These are phyloP conservation scores for Apostichopus leukothele DNA, from an alignment of 53 echinoderm and acorn worm genomes.

Conservation along the genomic window DNA sequence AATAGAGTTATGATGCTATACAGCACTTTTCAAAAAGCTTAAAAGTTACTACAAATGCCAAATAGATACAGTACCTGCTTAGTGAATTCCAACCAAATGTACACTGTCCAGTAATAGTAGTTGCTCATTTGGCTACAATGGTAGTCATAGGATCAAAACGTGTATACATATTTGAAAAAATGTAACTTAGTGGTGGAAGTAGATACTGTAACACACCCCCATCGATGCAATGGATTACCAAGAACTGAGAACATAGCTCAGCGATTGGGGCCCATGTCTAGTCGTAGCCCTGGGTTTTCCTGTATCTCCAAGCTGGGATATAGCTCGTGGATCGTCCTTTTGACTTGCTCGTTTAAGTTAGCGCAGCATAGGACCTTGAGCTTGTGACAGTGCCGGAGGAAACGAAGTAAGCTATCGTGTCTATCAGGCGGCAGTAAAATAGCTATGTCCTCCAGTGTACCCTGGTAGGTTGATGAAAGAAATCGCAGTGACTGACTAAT, in stretches of 20 bases:
- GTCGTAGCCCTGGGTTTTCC: slow-evolving; percentile 37
- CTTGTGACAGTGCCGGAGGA: slow-evolving; percentile 41
- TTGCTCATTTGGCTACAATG: no score
- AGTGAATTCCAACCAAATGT: no score
- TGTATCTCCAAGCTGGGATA: slow-evolving; percentile 43
- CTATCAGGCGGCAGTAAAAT: slow-evolving; percentile 35
- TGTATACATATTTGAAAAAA: no score
- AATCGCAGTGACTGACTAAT: slow-evolving; percentile 40
- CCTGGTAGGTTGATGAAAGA: slow-evolving; percentile 39
- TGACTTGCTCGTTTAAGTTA: slow-evolving; percentile 30
- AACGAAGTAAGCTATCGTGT: slow-evolving; percentile 30
- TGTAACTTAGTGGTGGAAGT: neutral
- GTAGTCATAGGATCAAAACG: no score
- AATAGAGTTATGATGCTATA: no score
- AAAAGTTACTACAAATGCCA: no score
- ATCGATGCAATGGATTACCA: neutral
- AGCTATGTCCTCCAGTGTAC: slow-evolving; percentile 39
- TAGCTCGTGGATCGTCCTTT: slow-evolving; percentile 33
- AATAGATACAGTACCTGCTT: no score
- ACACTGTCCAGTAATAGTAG: no score
- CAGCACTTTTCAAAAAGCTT: no score
- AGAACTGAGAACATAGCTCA: neutral
- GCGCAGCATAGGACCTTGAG: slow-evolving; percentile 42
- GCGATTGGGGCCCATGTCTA: slow-evolving; percentile 26
- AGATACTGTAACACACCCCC: neutral